Conservation (phyloP, 2,113 vertebrate species). For the Apistogramma diplotaenia region DNA sequence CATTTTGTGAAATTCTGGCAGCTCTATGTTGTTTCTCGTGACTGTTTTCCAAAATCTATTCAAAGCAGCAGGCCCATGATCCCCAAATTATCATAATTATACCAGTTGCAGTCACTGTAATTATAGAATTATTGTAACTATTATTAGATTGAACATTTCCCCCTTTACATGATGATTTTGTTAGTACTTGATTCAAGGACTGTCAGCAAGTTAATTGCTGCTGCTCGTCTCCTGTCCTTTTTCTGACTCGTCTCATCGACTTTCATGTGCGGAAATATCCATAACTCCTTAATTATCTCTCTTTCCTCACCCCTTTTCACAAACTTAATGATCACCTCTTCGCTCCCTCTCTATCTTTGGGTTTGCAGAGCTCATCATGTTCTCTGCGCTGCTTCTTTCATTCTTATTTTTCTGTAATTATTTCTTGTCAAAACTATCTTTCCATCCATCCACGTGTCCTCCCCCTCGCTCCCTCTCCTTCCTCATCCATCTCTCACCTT, state of each 20-base stretch:
- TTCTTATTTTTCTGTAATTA: conserved; percentile 25
- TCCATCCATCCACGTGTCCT: conserved; percentile 6
- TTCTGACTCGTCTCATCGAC: background rate
- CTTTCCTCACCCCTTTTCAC: background rate
- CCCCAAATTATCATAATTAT: conserved; percentile 17
- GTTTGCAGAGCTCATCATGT: background rate
- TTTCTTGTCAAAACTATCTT: conserved; percentile 1
- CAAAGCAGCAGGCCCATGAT: background rate
- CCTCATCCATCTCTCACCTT: conserved; percentile 50
- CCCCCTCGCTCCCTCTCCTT: background rate
- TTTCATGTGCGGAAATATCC: background rate
- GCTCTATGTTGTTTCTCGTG: background rate
- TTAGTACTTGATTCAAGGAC: conserved; percentile 1
- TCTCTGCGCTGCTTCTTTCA: background rate
- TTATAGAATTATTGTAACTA: conserved; percentile 26
- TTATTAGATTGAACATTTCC: conserved; percentile 26
- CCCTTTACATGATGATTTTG: background rate
- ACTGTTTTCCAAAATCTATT: background rate
- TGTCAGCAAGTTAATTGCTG: background rate
- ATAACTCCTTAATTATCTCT: background rate
- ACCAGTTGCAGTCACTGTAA: background rate
- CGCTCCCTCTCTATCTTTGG: background rate
- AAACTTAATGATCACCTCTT: background rate
- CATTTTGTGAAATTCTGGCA: background rate
- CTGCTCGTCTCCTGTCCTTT: background rate